Base-by-base conservation (phyloP, 2,797 vertebrate genomes). In the Acomys russatus region DNA sequence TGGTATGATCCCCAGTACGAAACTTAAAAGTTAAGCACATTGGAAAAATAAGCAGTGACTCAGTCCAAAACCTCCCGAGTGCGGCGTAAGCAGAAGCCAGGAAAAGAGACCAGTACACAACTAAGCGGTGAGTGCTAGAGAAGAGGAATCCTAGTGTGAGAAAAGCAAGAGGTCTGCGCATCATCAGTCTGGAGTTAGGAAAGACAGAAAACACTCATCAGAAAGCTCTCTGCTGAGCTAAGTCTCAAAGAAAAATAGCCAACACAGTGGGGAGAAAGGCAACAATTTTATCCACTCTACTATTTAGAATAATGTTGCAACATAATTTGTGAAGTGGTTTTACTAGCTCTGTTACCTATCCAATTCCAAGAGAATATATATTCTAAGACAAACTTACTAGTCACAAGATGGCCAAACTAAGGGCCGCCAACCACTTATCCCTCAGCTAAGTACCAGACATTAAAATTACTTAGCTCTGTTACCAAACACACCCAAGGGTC, bases 401-500 rank as follows among this genome's bases (percentile, higher is more conserved):
- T 87, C 82, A 94, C 9, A 92, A 90, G 63, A 90, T 15, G 80
- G 33, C 71, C 83, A 38, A 59, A 94, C 85, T 73, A 92, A 87
- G 44, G 15, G 9, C 44, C 17, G 74, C 35, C 38, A 92, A 54
- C 11, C 73, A 96, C 20, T 73, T n/a, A 22, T 93, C 93, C 87
- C 61, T 94, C 80, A 78, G 96, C 61, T 83, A 94, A 95, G n/a
- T 20, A 92, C 44, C 25, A 90, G 44, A 71, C 2, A 94, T 70
- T 83, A 90, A 92, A 91, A 82, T 85, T 92, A 96, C 96, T 91
- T 82, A 94, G 71, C n/a, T 35, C 74, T 92, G 79, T 83, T 85
- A 66, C 23, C 90, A 96, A 92, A 70, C 30, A 96, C 33, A 96
- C 14, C 15, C 76, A 56, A 89, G 74, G 76, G 35, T 25, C 95